Conservation (phyloP, 2,113 vertebrate genomes). For the Pipra filicauda region DNA sequence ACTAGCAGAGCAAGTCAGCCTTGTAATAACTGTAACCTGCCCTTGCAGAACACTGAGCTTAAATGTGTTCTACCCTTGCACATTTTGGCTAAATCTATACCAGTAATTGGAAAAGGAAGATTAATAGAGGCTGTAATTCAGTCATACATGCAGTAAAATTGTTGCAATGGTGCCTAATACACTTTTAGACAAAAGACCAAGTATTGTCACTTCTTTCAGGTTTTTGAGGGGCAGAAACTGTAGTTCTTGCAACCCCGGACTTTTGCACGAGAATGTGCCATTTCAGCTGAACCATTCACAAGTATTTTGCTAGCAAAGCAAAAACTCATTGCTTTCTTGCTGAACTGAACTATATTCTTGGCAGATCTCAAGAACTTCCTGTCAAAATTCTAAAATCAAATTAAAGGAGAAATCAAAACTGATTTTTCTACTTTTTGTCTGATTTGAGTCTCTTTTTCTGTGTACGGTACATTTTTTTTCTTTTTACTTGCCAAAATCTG, state of each 20-base stretch:
- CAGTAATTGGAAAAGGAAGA: not conserved
- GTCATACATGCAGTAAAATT: not conserved
- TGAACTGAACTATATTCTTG: not conserved
- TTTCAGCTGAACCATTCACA: not conserved
- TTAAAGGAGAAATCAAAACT: not conserved
- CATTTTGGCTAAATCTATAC: not conserved
- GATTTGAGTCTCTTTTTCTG: not conserved
- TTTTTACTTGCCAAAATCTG: not conserved
- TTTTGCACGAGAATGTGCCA: not conserved
- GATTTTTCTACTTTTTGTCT: not conserved
- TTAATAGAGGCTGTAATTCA: not conserved
- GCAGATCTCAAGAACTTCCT: not conserved
- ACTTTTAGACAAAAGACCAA: not conserved
- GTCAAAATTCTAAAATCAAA: not conserved
- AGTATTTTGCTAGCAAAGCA: not conserved
- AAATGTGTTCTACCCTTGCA: not conserved
- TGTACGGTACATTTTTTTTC: not conserved
- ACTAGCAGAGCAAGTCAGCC: not conserved
- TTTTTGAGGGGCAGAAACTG: not conserved
- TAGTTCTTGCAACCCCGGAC: not conserved
- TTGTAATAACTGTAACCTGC: not conserved
- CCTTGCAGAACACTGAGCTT: not conserved
- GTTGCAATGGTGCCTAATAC: not conserved
- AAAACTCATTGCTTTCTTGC: not conserved
- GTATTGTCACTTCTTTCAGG: rapidly evolving